Percentiles rank a stretch among this genome's conserved stretches.
Conservation (phyloP, 2,113 vertebrate genomes). For the Pelobates fuscus region DNA sequence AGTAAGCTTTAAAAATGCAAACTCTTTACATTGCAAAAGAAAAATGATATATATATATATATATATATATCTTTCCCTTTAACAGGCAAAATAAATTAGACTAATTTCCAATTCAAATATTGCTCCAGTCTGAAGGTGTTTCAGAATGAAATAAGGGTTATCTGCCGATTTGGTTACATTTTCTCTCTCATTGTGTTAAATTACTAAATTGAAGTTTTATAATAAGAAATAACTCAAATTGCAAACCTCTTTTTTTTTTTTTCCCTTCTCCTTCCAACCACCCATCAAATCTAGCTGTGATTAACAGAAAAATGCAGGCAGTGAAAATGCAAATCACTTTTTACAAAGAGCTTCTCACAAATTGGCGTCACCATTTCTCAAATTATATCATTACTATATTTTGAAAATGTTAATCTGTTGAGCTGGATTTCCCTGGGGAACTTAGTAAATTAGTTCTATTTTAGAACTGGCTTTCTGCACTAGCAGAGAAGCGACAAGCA, state of each 20-base stretch:
- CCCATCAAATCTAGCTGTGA: constrained; percentile 97
- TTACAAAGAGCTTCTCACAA: constrained; percentile 99
- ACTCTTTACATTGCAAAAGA: no score
- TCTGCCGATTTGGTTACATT: constrained; percentile 92
- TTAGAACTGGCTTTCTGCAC: constrained; percentile 95
- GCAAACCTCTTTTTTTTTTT: constrained; percentile 67
- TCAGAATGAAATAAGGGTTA: constrained; percentile 88
- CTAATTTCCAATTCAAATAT: constrained; percentile 87
- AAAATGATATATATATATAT: constrained; percentile 32
- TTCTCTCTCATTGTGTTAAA: constrained; percentile 94
- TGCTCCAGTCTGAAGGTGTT: constrained; percentile 80
- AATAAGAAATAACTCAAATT: constrained; percentile 99
- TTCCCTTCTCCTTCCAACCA: neutral
- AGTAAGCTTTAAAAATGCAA: no score
- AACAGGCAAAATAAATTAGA: constrained; percentile 74
- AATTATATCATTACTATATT: constrained; percentile 99
- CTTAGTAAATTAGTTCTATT: constrained; percentile 99
- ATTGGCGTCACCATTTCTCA: constrained; percentile 99
- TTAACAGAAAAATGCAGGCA: constrained; percentile 95
- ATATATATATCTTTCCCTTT: constrained; percentile 38
- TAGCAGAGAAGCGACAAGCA: constrained; percentile 95
- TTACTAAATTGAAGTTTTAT: constrained; percentile 99
- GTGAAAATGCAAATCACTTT: constrained; percentile 98
- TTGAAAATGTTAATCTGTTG: constrained; percentile 99
- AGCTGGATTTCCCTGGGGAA: constrained; percentile 99